Percentiles rank a stretch among this genome's conserved stretches.
Conservation (phyloP, 2,888 invertebrate species). For the Agrochola litura region DNA sequence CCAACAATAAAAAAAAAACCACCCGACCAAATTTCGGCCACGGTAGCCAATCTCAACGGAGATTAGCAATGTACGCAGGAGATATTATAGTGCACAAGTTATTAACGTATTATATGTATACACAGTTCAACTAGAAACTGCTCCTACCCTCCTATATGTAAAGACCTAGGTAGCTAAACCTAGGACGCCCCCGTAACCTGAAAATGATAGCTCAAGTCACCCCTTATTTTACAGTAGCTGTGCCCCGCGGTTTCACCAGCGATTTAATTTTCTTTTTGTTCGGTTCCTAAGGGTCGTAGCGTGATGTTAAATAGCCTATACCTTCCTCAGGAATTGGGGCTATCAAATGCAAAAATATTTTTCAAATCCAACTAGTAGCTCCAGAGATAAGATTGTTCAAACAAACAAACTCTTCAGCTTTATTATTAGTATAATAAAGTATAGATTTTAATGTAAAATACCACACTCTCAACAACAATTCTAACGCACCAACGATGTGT, state of each 20-base stretch:
- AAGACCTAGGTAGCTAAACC: neutral
- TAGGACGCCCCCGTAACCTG: neutral
- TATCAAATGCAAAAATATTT: no score
- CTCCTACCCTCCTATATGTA: neutral
- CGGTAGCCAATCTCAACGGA: neutral
- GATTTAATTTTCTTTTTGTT: no score
- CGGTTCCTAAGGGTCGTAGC: no score
- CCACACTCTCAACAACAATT: neutral
- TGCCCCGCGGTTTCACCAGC: no score
- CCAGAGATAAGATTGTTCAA: no score
- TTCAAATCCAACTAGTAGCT: no score
- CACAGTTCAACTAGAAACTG: neutral
- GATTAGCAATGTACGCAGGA: no score
- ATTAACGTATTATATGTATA: neutral
- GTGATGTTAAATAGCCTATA: no score
- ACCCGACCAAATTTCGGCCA: neutral
- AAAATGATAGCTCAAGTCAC: neutral
- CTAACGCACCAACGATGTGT: slow-evolving; percentile 45
- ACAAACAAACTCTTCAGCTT: no score
- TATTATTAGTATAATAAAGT: no score
- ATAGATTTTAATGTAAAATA: neutral
- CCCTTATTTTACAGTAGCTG: neutral
- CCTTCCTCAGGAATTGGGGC: no score
- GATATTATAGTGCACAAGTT: neutral
- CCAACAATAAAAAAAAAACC: neutral